A percentile compares a stretch with the other conserved stretches of the same genome.
Evolutionary conservation across 2,797 vertebrate species (phyloP).

Genomic region (Varecia variegata): DNA sequence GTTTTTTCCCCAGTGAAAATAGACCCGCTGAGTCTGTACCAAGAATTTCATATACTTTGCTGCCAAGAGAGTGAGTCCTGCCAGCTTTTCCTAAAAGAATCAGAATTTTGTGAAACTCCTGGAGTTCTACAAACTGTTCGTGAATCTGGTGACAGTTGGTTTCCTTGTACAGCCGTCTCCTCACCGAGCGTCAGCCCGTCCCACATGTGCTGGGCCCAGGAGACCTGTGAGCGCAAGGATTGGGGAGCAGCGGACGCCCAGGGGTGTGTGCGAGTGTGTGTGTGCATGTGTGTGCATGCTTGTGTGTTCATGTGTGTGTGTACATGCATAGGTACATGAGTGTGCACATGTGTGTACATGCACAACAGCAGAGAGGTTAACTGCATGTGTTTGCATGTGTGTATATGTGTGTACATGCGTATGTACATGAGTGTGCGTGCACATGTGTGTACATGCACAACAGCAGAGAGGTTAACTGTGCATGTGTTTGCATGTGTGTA

Average conservation of each 20-base stretch:
- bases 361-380: neutral
- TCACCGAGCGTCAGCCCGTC: constrained; percentile 56
- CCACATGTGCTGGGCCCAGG: constrained; percentile 69
- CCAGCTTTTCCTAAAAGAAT: constrained; percentile 79
- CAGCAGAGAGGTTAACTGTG: too few species aligned
- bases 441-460: neutral
- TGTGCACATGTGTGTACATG: fast-evolving
- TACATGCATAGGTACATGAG: fast-evolving
- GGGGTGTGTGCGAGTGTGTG: constrained; percentile 68
- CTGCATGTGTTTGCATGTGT: fast-evolving
- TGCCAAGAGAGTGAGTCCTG: constrained; percentile 74
- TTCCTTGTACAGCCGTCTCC: constrained; percentile 70
- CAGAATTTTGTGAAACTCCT: constrained; percentile 76
- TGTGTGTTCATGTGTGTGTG: neutral
- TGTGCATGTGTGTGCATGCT: neutral
- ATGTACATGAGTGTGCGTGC: too few species aligned
- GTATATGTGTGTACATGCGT: fast-evolving
- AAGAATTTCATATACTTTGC: constrained; percentile 42
- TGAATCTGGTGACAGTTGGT: constrained; percentile 78
- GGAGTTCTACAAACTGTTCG: constrained; percentile 79
- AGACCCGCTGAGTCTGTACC: constrained; percentile 58
- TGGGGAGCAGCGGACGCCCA: constrained; percentile 60
- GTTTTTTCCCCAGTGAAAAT: constrained; percentile 65
- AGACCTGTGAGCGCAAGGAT: constrained; percentile 67
- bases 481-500: too few species aligned